Base-by-base conservation (phyloP, 2,797 vertebrate species). In the Cossypha polioptera region DNA sequence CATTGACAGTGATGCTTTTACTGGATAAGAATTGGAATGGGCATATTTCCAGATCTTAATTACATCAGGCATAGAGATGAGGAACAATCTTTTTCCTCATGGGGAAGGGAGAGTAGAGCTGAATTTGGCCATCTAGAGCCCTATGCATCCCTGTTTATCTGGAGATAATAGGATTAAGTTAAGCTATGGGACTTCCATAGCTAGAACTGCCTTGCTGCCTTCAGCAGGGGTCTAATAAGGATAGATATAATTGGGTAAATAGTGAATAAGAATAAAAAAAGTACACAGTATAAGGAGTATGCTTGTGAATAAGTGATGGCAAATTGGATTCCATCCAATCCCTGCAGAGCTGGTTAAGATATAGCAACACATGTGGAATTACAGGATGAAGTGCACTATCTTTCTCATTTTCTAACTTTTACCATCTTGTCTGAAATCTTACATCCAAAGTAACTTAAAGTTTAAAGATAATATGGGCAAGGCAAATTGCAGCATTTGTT, bases 191-290 rank as follows among this genome's bases (percentile, higher is more conserved):
- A 98, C 97, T 98, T 97, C 94, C 94, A 92, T 97, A 94, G 97
- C 97, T 97, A 91, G 95, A 97, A 95, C 94, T 97, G 96, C 96
- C 78, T 96, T 96, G 94, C 96, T 95, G 94, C 75, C 97, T 98
- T 98, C 98, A 98, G 98, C 97, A 98, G 98, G 97, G 97, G 97
- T 98, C 97, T 98, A 98, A 98, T 98, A 98, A 98, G 97, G 95
- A 95, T 95, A 97, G 95, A 98, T 98, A 97, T 98, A 98, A 98
- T 98, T 98, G 98, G 85, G 97, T 97, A 98, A 98, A 98, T 97
- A 96, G 96, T 77, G 65, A 98, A 96, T 97, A 97, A 97, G 97
- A 98, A 96, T 96, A 67, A 85, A 96, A 97, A 97, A 97, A 96
- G 65, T 96, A 89, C 89, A 94, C 92, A 85, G 62, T 91, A 89